Evolutionary conservation across 2,888 invertebrate species (phyloP).

Genomic region (Tryphoninae sp.): DNA sequence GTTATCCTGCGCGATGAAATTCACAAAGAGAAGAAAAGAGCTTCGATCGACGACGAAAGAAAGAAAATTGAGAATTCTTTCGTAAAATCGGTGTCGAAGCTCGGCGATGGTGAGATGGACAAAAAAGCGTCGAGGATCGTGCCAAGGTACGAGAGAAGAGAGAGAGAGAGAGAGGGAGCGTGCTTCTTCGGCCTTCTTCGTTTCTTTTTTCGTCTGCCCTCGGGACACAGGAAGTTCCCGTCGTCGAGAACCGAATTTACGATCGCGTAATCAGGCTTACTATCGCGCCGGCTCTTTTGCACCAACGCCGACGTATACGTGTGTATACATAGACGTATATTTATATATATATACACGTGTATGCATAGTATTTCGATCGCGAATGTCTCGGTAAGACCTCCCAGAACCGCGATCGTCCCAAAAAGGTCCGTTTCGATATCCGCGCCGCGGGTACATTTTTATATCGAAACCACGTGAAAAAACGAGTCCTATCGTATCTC

Average conservation of each 20-base stretch:
- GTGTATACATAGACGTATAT: neutral
- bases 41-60: neutral
- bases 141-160: neutral
- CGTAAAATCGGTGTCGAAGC: constrained; percentile 40
- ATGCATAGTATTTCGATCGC: constrained; percentile 46
- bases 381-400: constrained; percentile 54
- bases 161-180: neutral
- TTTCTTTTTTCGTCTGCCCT: constrained; percentile 30
- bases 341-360: neutral
- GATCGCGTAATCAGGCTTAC: constrained; percentile 63
- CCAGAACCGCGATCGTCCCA: constrained; percentile 56
- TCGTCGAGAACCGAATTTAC: constrained; percentile 61
- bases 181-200: constrained; percentile 47
- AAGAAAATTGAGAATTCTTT: constrained; percentile 10
- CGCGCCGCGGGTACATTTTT: constrained; percentile 26
- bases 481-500: constrained; percentile 58
- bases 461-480: constrained; percentile 21
- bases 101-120: constrained; percentile 8
- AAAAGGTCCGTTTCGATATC: constrained; percentile 45
- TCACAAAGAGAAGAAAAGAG: constrained; percentile 12
- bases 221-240: constrained; percentile 61
- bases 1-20: constrained; percentile 6
- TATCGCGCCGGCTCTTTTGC: constrained; percentile 56
- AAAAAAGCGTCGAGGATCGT: neutral
- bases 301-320: constrained; percentile 12